These are phyloP conservation scores for Heterohyrax brucei DNA, from an alignment of 2,797 vertebrate genomes.

Conservation along the genomic window DNA sequence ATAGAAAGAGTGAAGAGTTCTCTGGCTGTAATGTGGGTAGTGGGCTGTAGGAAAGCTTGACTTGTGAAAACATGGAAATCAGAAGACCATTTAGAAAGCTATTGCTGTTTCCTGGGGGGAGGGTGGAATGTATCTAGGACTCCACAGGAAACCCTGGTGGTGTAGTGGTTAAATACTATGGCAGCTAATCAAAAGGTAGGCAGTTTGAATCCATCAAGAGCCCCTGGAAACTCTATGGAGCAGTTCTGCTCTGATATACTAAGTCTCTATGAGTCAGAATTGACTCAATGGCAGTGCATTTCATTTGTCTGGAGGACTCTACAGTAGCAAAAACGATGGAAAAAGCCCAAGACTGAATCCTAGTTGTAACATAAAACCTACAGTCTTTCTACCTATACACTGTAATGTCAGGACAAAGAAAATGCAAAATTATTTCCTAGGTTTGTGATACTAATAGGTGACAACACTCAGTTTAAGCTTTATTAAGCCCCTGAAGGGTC, in stretches of 20 bases:
- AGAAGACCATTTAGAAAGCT: background rate
- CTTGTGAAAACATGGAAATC: background rate
- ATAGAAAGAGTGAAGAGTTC: background rate
- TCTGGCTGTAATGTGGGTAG: slow-evolving; percentile 34
- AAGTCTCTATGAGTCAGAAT: too few relatives aligned
- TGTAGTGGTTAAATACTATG: too few relatives aligned
- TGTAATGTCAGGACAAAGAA: background rate
- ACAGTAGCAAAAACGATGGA: slow-evolving; percentile 33
- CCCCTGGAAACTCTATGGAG: too few relatives aligned
- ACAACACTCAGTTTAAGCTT: slow-evolving; percentile 51
- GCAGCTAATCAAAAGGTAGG: too few relatives aligned
- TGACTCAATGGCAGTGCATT: too few relatives aligned
- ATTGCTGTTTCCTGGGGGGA: background rate
- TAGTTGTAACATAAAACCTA: slow-evolving; percentile 7
- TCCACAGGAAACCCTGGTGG: background rate
- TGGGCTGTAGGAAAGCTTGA: background rate
- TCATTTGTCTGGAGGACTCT: background rate
- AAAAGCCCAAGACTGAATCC: background rate
- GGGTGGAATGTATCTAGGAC: background rate
- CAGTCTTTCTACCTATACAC: slow-evolving; percentile 36
- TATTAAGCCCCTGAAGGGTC: background rate
- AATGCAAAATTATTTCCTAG: slow-evolving; percentile 23
- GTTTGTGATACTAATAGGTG: slow-evolving; percentile 10
- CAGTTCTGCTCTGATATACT: too few relatives aligned
- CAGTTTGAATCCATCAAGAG: too few relatives aligned